Evolutionary conservation across 2,113 vertebrate species (phyloP).

Genomic region (Calonectris borealis): DNA sequence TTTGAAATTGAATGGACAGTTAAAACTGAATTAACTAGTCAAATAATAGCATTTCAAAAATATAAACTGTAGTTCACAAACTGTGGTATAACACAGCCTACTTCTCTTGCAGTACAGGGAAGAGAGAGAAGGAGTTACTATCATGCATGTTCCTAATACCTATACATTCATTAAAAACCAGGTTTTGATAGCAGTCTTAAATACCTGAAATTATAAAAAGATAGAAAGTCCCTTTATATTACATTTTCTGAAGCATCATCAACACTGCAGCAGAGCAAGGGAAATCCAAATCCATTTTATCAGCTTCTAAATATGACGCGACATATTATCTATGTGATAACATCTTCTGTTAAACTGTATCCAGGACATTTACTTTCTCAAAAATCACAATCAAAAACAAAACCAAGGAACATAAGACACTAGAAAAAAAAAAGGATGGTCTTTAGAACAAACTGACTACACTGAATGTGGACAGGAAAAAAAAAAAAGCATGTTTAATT

Average conservation of each 20-base stretch:
- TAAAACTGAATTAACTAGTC: constrained; percentile 21
- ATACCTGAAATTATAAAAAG: background rate
- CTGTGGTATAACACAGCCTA: background rate
- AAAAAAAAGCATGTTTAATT: background rate
- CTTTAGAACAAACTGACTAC: background rate
- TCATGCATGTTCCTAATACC: background rate
- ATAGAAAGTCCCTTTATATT: background rate
- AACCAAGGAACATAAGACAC: background rate
- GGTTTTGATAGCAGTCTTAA: background rate
- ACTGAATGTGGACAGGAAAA: background rate
- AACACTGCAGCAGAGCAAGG: background rate
- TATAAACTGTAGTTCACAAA: background rate
- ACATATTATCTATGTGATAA: background rate
- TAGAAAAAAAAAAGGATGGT: background rate
- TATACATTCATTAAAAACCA: background rate
- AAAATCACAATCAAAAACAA: background rate
- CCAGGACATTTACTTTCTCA: background rate
- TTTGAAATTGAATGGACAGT: constrained; percentile 33
- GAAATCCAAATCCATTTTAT: background rate
- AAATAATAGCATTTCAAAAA: constrained; percentile 27
- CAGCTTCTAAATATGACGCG: background rate
- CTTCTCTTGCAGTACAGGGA: background rate
- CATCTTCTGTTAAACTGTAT: background rate
- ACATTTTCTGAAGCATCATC: background rate
- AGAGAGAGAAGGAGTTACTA: background rate